A percentile compares a stretch with the other conserved stretches of the same genome.
phyloP scores from a whole-genome alignment of 2,888 invertebrate genomes.

The Eretmocerus hayati region DNA sequence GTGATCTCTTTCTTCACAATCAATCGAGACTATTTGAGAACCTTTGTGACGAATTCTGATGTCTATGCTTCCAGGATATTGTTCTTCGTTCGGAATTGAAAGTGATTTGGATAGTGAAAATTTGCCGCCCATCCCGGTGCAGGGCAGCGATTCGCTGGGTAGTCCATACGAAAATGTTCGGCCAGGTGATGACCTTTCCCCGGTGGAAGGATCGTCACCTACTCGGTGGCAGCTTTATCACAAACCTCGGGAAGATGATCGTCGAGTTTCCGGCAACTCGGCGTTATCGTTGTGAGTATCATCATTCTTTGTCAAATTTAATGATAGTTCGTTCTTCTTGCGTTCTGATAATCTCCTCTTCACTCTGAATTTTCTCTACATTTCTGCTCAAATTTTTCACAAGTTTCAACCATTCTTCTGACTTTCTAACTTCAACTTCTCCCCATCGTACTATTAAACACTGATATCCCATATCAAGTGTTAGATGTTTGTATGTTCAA shows the following conservation, averaged over 20 bases:
- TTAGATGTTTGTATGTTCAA: too few relatives aligned
- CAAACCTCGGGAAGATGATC: conserved; percentile 51
- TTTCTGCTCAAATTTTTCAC: neutral
- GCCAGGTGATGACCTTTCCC: conserved; percentile 51
- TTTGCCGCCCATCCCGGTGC: conserved; percentile 62
- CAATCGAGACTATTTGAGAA: too few relatives aligned
- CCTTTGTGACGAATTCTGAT: too few relatives aligned
- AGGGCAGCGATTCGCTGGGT: conserved; percentile 53
- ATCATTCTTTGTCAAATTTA: neutral
- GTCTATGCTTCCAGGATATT: conserved; percentile 36
- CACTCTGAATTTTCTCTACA: neutral
- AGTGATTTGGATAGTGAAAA: conserved; percentile 56
- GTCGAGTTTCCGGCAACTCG: conserved; percentile 54
- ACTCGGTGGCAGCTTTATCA: conserved; percentile 53
- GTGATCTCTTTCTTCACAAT: too few relatives aligned
- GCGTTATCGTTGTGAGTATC: conserved; percentile 54
- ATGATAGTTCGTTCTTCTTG: too few relatives aligned
- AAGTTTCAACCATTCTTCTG: too few relatives aligned
- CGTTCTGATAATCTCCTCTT: too few relatives aligned
- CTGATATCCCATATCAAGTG: too few relatives aligned
- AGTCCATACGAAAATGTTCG: conserved; percentile 61
- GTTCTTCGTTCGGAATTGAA: conserved; percentile 46
- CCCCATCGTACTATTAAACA: too few relatives aligned
- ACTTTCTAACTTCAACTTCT: too few relatives aligned
- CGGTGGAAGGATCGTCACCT: conserved; percentile 51